Conservation (phyloP, 2,888 invertebrate genomes). For the Microctonus hyperodae region DNA sequence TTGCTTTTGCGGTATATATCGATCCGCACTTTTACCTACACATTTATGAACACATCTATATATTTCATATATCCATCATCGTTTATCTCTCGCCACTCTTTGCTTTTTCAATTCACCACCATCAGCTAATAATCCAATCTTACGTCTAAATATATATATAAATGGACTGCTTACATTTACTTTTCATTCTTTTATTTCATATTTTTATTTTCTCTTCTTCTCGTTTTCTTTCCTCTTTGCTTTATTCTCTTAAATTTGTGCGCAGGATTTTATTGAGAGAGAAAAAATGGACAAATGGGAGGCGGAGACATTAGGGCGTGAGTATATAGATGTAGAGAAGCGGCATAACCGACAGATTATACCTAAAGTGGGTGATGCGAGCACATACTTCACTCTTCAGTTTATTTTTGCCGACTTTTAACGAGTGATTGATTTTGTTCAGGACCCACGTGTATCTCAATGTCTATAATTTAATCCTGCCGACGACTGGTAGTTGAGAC, state of each 20-base stretch:
- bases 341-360: conserved; percentile 27
- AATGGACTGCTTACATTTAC: background rate
- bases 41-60: background rate
- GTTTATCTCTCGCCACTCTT: background rate
- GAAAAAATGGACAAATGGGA: background rate
- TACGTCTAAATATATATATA: background rate
- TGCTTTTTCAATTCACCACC: conserved; percentile 4
- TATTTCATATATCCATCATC: background rate
- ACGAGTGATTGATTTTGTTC: conserved; percentile 34
- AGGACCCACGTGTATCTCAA: conserved; percentile 22
- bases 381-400: background rate
- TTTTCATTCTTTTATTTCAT: background rate
- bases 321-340: conserved; percentile 9
- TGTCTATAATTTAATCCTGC: conserved; percentile 33
- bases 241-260: background rate
- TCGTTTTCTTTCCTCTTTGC: background rate
- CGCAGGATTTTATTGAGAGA: background rate
- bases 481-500: conserved; percentile 30
- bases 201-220: background rate
- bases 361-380: conserved; percentile 10
- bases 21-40: background rate
- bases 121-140: conserved; percentile 7
- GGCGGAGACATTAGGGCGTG: conserved; percentile 4
- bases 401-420: conserved; percentile 31
- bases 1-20: conserved; percentile 8